Evolutionary conservation across 37 sponge, comb jelly and placozoan genomes (phyloP), one percentile per base, ranked within the genome.

Genomic region (Bolinopsis microptera): DNA sequence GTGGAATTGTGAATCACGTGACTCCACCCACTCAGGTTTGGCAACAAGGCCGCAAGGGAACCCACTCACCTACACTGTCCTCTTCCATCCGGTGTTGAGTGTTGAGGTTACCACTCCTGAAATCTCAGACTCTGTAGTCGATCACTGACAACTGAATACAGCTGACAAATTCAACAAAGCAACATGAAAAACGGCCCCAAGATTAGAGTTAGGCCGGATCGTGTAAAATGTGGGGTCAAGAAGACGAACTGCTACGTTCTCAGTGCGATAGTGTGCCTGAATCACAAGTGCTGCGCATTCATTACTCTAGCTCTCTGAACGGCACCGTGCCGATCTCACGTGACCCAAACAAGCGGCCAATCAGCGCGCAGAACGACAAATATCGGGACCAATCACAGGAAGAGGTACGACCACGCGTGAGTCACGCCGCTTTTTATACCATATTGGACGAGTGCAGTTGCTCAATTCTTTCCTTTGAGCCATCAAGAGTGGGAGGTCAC

Each of bases 281-380:
- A 48, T 77, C 80, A 77, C 80, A 77, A 77, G 80, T 77, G 80
- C 80, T 70, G 74, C 74, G 61, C 61, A 48, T 77, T 27, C 80
- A 77, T 32, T 32, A 77, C 80, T 33, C 80, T 77, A 48, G 61
- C 61, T 48, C 61, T 48, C 61, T 48, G 61, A 48, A 48, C 61
- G 61, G 61, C 61, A 48, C 61, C 61, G 74, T 28, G 80, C 36
- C 18, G 80, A 1, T 31, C 8, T 77, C 80, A 77, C 80, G 80
- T 77, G 80, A 77, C 80, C 18, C 1, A 28, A 27, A 32, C 35
- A 8, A 27, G 9, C 36, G 33, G 37, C 80, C 80, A 77, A 77
- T 35, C 80, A 77, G 33, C 13, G 35, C 35, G 35, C 35, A 35
- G 36, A 13, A 77, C 37, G 3, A 36, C 9, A 27, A 32, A 0